Base-by-base conservation (phyloP, 1,140 invertebrate species). In the Nasonia vitripennis region DNA sequence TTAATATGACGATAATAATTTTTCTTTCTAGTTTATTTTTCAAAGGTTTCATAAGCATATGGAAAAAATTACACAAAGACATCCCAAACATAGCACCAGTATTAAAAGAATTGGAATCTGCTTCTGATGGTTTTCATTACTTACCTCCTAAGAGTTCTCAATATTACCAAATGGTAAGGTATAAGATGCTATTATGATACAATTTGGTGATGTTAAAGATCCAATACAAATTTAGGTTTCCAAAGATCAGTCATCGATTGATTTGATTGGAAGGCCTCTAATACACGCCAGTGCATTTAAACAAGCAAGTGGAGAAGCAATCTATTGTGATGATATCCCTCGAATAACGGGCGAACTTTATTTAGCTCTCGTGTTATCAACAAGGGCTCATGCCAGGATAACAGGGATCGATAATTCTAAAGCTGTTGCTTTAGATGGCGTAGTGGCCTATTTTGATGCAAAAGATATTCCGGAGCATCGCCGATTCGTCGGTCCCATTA, bases 301-400 rank as follows among this genome's bases (percentile, higher is more conserved):
- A 91, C 98, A 99, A 94, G 96, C 96, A 1, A 96, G 97, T 5
- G 98, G 98, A 11, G 98, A 99, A 94, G 98, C 98, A 11, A 93
- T 98, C 73, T 99, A 99, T 91, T 96, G 96, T 87, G 98, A 98
- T 92, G 98, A 99, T 91, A 96, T 98, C 86, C 97, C 97, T 0
- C 90, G 90, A 78, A 94, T 95, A 83, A 93, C 95, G 87, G 94
- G 95, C 27, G 97, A 98, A 92, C 91, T 98, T 1, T 97, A 96
- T 89, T 90, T 98, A 88, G 95, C 95, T 1, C 92, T 97, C 7
- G 96, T 98, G 0, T 89, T 96, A 0, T 98, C 97, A 87, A 95
- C 95, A 9, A 95, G 95, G 92, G 94, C 97, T 7, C 95, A 97
- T 91, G 98, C 98, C 9, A 96, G 95, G 91, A 96, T 99, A 81